These are phyloP conservation scores for Saccopteryx leptura DNA, from an alignment of 2,113 vertebrate species.

Conservation along the genomic window DNA sequence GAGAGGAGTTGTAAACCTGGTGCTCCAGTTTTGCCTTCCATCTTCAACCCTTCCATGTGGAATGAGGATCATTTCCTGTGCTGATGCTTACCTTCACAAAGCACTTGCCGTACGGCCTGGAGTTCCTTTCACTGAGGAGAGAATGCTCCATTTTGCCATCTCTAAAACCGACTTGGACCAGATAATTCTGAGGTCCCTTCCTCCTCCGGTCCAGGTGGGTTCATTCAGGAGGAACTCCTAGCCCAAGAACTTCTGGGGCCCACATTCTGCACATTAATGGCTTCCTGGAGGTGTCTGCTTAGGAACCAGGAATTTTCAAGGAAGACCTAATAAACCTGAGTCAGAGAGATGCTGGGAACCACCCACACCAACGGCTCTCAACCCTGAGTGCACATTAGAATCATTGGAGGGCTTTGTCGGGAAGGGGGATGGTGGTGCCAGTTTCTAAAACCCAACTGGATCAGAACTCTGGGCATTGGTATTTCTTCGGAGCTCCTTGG, in stretches of 20 bases:
- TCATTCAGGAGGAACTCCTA: neutral
- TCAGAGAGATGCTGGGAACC: constrained; percentile 26
- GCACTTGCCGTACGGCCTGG: neutral
- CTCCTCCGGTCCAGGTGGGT: neutral
- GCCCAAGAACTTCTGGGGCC: neutral
- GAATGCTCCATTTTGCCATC: neutral
- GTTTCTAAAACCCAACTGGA: neutral
- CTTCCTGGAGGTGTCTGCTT: constrained; percentile 62
- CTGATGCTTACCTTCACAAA: neutral
- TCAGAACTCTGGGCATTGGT: neutral
- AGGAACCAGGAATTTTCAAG: constrained; percentile 61
- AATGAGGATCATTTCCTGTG: neutral
- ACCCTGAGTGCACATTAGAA: neutral
- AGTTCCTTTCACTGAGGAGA: neutral
- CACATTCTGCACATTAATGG: constrained; percentile 18
- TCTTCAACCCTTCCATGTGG: neutral
- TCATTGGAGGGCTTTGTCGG: neutral
- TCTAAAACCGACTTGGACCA: neutral
- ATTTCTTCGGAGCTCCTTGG: neutral
- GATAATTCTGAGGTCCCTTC: neutral
- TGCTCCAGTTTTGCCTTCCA: neutral
- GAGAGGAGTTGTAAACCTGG: neutral
- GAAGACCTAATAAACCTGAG: constrained; percentile 26
- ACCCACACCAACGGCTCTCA: constrained; percentile 14
- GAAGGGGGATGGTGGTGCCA: no score